Base-by-base conservation (phyloP, 2,888 invertebrate species). In the Tachina lurida region DNA sequence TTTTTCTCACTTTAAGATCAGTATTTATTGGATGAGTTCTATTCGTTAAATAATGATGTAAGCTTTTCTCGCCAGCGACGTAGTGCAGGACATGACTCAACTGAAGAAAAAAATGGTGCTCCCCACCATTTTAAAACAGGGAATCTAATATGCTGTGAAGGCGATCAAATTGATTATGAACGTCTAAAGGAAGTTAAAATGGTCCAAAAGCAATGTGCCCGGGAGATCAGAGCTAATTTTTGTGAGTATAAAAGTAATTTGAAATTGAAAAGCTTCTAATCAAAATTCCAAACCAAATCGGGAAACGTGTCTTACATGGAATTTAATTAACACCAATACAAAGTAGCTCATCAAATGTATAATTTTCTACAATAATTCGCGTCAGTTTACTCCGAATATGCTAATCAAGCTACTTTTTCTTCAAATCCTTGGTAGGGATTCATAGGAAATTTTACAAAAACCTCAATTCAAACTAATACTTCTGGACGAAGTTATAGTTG, bases 101-200 rank as follows among this genome's bases (percentile, higher is more conserved):
- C 76, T 41, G 85, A 79, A 13, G 74, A 70, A 10, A 87, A 87
- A 10, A 84, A 84, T 19, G 70, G 67, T 39, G 58, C 49, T n/a
- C 31, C 56, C 13, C 17, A 62, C 10, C 75, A 77, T n/a, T 49
- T 13, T 1, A n/a, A 49, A 15, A 49, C 3, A 43, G 87, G 85
- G 62, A 87, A 88, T 62, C 73, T 86, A 39, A 75, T 80, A 13
- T 90, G 90, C 68, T 90, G 90, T 74, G 84, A 70, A 17, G 86
- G 85, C 2, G 87, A 88, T n/a, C 88, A 88, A 63, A n/a, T 84
- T 17, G 84, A 89, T 76, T 70, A 49, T 0, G 86, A 80, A 39
- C 84, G 88, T 31, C 13, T 71, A 2, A 39, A 58, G 17, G 10
- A 68, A 71, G 52, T 70, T 43, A 19, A 75, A 31, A 31, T 7